These are phyloP conservation scores for Pampus argenteus DNA, from an alignment of 2,797 vertebrate species.

Conservation along the genomic window DNA sequence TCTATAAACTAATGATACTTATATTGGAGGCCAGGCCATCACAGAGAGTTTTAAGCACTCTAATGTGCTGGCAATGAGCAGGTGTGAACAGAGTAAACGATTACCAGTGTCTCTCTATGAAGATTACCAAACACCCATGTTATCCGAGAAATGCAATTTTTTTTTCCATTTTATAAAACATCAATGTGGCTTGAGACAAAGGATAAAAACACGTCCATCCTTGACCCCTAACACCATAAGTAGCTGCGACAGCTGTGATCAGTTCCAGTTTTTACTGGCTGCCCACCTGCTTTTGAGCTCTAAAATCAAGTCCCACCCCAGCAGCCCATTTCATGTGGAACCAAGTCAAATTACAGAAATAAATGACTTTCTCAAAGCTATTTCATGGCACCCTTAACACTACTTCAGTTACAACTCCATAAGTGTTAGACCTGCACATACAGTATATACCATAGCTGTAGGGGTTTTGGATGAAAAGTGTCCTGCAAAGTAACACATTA, in stretches of 20 bases:
- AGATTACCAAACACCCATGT: not conserved
- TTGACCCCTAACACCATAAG: not conserved
- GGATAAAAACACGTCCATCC: conserved; percentile 3
- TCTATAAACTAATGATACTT: conserved; percentile 31
- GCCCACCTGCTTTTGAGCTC: conserved; percentile 1
- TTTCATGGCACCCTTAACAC: conserved; percentile 27
- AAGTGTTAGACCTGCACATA: conserved; percentile 14
- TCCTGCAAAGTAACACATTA: not conserved
- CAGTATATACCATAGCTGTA: not conserved
- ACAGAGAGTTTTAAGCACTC: conserved; percentile 12
- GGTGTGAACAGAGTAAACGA: conserved; percentile 10
- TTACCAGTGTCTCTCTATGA: not conserved
- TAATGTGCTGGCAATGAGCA: conserved; percentile 19
- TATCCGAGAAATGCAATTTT: conserved; percentile 9
- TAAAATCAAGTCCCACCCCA: conserved; percentile 22
- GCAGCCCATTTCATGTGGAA: conserved; percentile 27
- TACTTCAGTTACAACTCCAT: conserved; percentile 14
- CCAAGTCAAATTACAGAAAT: conserved; percentile 27
- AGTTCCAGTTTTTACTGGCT: conserved; percentile 10
- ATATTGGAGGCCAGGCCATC: conserved; percentile 15
- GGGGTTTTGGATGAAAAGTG: conserved; percentile 13
- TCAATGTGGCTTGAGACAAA: not conserved
- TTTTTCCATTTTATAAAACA: conserved; percentile 12
- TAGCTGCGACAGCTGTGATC: not conserved
- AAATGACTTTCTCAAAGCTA: conserved; percentile 45